Evolutionary conservation across 2,797 vertebrate genomes (phyloP), one percentile per base, ranked within the genome.

Genomic region (Sebastes itinus): DNA sequence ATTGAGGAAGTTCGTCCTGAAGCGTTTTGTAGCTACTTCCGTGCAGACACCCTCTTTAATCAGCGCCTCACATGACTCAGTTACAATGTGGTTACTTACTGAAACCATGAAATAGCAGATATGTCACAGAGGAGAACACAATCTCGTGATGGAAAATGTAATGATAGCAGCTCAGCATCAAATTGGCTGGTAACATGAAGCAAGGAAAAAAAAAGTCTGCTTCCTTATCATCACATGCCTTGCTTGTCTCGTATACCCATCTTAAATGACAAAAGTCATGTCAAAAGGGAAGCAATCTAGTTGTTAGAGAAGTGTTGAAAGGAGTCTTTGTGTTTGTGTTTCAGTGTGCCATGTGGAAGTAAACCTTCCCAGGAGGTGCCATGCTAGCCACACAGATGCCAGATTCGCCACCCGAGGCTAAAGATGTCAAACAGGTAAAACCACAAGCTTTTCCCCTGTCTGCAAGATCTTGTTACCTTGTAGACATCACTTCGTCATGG

Each of bases 341-440:
- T 94, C 96, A 90, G 95, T 90, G 85, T 96, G 91, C 92, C 93
- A 95, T 97, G 95, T 91, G 91, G 94, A 83, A 38, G 7, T 89
- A 71, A 91, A 56, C 67, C 70, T 75, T 79, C 1, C 62, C 73
- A 22, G 90, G 86, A 93, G 92, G 75, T 92, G 95, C 96, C 89
- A 99, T 99, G 98, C 95, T 98, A 85, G 96, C 97, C 54, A 97
- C 94, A 78, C 96, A 97, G 81, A 90, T 88, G 0, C 80, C 94
- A 70, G 97, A 97, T 14, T 92, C 87, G 69, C 88, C 91, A 70
- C 90, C 93, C 3, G 96, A 96, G 72, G 85, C 95, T 23, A 95
- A 95, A 93, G 96, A 97, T 91, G 94, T 95, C 84, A 96, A 96
- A 88, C 96, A 96, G 97, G 97, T 99, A 95, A 91, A 67, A 60